Percentiles rank a stretch among this genome's conserved stretches.
Conservation (phyloP, 2,113 vertebrate species). For the Cathartes aura region DNA sequence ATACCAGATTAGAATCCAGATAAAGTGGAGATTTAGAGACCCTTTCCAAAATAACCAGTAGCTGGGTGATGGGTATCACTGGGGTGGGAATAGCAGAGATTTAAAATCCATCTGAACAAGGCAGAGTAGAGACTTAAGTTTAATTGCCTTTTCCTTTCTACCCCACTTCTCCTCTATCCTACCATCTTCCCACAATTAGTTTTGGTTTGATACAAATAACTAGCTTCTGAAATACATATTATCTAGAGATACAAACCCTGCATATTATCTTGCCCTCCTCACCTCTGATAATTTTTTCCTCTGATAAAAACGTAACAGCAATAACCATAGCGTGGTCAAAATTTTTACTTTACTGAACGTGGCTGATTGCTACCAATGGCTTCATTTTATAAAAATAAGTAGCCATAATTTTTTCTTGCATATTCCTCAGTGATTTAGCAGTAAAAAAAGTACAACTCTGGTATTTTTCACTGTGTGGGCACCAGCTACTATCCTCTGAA, state of each 20-base stretch:
- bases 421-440: background rate
- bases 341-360: background rate
- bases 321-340: background rate
- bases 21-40: background rate
- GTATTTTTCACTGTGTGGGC: background rate
- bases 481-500: background rate
- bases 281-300: background rate
- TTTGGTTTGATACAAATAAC: background rate
- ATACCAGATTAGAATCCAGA: background rate
- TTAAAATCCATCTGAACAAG: background rate
- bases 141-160: background rate
- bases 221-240: background rate
- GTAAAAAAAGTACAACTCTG: background rate
- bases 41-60: background rate
- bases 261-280: background rate
- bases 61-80: background rate
- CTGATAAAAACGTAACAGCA: background rate
- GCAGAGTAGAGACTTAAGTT: background rate
- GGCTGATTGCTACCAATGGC: background rate
- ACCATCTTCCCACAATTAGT: background rate
- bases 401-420: background rate
- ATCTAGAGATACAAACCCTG: background rate
- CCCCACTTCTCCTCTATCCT: background rate
- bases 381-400: background rate
- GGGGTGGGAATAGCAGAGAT: background rate